Evolutionary conservation across 2,113 vertebrate genomes (phyloP).

Genomic region (Calonectris borealis): DNA sequence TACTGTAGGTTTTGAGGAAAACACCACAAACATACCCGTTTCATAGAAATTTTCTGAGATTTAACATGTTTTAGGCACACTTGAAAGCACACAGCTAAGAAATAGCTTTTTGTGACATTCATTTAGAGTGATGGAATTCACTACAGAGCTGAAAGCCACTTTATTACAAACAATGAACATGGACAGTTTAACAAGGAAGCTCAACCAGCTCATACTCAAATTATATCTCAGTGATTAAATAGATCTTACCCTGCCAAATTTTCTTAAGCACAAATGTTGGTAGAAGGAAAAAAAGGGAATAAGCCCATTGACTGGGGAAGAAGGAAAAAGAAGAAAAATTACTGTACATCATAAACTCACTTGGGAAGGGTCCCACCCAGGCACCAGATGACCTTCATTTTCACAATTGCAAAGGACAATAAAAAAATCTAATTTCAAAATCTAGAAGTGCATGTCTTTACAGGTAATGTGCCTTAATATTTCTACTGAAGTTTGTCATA

Average conservation of each 20-base stretch:
- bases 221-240: background rate
- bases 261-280: background rate
- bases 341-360: background rate
- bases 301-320: background rate
- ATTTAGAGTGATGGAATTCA: background rate
- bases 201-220: background rate
- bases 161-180: background rate
- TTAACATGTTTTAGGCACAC: background rate
- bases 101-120: background rate
- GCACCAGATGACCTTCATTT: background rate
- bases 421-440: background rate
- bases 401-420: accelerated
- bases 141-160: background rate
- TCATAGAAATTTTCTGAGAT: background rate
- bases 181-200: background rate
- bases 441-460: accelerated
- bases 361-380: background rate
- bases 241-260: background rate
- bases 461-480: background rate
- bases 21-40: background rate
- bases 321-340: background rate
- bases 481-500: background rate
- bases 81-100: background rate
- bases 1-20: background rate
- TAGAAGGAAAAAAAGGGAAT: background rate